These are phyloP conservation scores for Aeoliscus strigatus DNA, from an alignment of 2,797 vertebrate genomes.

Conservation along the genomic window DNA sequence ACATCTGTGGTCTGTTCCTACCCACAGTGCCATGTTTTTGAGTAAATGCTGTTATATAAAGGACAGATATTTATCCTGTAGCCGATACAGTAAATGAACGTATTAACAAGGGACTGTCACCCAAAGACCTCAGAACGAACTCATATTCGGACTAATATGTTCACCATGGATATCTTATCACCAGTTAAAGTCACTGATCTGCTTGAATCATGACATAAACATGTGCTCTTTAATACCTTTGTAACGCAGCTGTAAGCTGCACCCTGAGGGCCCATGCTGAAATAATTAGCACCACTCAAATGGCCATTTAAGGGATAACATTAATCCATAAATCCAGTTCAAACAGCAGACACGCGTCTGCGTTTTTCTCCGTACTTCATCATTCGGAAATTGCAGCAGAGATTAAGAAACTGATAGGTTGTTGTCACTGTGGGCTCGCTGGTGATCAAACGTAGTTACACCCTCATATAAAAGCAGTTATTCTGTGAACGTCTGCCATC, in stretches of 20 bases:
- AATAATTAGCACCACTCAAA: slow-evolving; percentile 22
- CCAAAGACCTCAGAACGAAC: neutral
- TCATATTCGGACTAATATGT: neutral
- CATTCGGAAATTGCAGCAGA: slow-evolving; percentile 34
- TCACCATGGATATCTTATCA: neutral
- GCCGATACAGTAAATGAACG: no score
- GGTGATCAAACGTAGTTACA: slow-evolving; percentile 45
- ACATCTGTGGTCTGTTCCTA: no score
- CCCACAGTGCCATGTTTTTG: no score
- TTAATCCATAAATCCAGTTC: slow-evolving; percentile 21
- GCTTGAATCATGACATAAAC: neutral
- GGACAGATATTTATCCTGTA: no score
- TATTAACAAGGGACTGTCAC: neutral
- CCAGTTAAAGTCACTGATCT: neutral
- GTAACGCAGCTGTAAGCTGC: neutral
- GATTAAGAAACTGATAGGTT: slow-evolving; percentile 42
- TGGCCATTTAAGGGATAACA: slow-evolving; percentile 14
- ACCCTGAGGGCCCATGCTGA: slow-evolving; percentile 4
- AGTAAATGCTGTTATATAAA: no score
- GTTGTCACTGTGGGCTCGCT: slow-evolving; percentile 33
- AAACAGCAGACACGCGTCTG: slow-evolving; percentile 29
- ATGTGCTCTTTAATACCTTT: neutral
- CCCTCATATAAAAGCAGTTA: slow-evolving; percentile 48
- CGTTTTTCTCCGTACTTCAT: slow-evolving; percentile 32
- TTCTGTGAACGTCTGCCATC: slow-evolving; percentile 53